A percentile compares a stretch with the other conserved stretches of the same genome.
These are phyloP conservation scores for Brienomyrus brachyistius DNA, from an alignment of 2,113 vertebrate species.

Conservation along the genomic window DNA sequence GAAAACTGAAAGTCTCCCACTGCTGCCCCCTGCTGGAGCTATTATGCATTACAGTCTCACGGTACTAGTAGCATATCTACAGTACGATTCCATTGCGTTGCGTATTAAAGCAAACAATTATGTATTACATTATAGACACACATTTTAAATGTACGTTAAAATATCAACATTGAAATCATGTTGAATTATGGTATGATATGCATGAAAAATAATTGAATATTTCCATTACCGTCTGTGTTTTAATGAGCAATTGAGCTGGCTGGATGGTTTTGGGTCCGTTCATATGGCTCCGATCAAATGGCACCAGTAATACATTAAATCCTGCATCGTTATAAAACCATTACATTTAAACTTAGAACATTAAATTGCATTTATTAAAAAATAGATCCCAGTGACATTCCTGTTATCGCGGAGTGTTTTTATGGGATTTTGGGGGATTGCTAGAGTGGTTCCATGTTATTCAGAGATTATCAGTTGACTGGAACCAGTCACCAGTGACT, in stretches of 20 bases:
- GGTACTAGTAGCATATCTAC: neutral
- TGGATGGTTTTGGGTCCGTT: neutral
- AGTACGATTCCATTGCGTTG: neutral
- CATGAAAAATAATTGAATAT: neutral
- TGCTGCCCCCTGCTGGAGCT: conserved; percentile 1
- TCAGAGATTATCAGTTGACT: neutral
- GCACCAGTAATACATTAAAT: neutral
- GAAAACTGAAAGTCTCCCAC: neutral
- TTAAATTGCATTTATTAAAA: neutral
- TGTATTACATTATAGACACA: neutral
- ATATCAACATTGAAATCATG: neutral
- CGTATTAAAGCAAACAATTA: neutral
- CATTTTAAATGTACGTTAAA: neutral
- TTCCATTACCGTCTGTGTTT: neutral
- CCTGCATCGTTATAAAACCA: neutral
- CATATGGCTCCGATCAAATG: neutral
- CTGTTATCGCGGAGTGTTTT: conserved; percentile 42
- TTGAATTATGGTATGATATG: neutral
- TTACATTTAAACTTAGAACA: neutral
- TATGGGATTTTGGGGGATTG: neutral
- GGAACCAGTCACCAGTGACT: neutral
- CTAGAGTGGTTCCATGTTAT: neutral
- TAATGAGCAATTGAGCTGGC: neutral
- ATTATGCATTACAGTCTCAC: neutral
- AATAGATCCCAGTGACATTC: neutral